Percentiles rank a stretch among this genome's conserved stretches.
Evolutionary conservation across 2,797 vertebrate genomes (phyloP).

Genomic region (Galagoides demidoff): DNA sequence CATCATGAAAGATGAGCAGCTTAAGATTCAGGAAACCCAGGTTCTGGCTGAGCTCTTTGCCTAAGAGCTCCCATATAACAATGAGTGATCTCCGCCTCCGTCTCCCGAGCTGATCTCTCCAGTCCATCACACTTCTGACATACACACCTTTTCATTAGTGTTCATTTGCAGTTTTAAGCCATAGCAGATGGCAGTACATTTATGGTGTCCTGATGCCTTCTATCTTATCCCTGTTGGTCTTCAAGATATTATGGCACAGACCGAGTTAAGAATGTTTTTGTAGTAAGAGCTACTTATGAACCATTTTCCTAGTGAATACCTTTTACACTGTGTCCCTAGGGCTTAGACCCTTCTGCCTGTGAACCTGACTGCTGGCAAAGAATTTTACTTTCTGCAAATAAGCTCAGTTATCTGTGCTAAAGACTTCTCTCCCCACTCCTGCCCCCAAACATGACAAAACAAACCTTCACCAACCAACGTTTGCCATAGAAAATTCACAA

Average conservation of each 20-base stretch:
- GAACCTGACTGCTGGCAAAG: neutral
- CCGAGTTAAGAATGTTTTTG: neutral
- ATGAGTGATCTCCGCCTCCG: neutral
- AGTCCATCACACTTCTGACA: neutral
- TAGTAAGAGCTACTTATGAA: neutral
- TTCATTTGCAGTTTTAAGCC: neutral
- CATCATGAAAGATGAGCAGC: neutral
- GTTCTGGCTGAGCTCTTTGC: neutral
- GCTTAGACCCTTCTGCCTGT: neutral
- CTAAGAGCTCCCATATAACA: neutral
- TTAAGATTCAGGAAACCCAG: neutral
- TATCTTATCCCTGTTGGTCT: neutral
- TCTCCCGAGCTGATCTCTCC: neutral
- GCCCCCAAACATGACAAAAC: neutral
- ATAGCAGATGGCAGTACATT: neutral
- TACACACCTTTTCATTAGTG: neutral
- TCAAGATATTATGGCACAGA: neutral
- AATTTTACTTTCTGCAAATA: neutral
- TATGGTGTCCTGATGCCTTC: neutral
- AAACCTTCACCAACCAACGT: neutral
- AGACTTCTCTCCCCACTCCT: neutral
- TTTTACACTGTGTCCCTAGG: neutral
- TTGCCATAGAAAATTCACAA: neutral
- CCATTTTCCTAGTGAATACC: neutral
- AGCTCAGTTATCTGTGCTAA: neutral